These are phyloP conservation scores for Nerophis ophidion DNA, from an alignment of 2,113 vertebrate genomes.

Conservation along the genomic window DNA sequence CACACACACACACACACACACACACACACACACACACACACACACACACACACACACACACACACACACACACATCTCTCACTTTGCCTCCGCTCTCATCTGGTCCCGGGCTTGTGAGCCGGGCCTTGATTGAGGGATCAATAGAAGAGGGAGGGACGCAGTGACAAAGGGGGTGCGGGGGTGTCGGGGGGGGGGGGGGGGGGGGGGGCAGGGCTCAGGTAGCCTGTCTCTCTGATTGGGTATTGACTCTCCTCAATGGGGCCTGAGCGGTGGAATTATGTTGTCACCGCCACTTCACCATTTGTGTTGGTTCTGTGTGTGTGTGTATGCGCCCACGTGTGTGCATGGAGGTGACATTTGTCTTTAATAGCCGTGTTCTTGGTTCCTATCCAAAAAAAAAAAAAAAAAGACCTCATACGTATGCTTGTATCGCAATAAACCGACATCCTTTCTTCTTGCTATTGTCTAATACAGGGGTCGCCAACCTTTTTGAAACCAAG, in stretches of 20 bases:
- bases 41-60: constrained; percentile 23
- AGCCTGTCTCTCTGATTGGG: constrained; percentile 76
- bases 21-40: constrained; percentile 21
- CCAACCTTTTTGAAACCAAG: too few species aligned
- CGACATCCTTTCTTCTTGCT: constrained; percentile 37
- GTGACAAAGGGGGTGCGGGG: constrained; percentile 54
- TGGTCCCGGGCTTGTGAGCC: constrained; percentile 61
- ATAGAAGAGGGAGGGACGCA: constrained; percentile 70
- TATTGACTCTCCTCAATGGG: constrained; percentile 76
- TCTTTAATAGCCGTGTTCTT: constrained; percentile 51
- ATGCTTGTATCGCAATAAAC: constrained; percentile 52
- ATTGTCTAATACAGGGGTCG: too few species aligned
- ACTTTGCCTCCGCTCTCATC: constrained; percentile 43
- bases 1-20: constrained; percentile 10
- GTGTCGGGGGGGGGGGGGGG: constrained; percentile 6
- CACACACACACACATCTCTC: constrained; percentile 16
- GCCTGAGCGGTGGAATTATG: constrained; percentile 80
- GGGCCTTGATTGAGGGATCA: constrained; percentile 74
- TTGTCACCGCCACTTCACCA: constrained; percentile 79
- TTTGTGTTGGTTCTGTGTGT: constrained; percentile 65
- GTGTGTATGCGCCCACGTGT: constrained; percentile 39
- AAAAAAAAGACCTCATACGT: constrained; percentile 18
- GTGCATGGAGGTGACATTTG: constrained; percentile 18
- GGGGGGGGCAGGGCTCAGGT: constrained; percentile 59
- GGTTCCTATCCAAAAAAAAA: constrained; percentile 56